Conservation (phyloP, 2,888 invertebrate genomes). For the Dicyrtoma fusca region DNA sequence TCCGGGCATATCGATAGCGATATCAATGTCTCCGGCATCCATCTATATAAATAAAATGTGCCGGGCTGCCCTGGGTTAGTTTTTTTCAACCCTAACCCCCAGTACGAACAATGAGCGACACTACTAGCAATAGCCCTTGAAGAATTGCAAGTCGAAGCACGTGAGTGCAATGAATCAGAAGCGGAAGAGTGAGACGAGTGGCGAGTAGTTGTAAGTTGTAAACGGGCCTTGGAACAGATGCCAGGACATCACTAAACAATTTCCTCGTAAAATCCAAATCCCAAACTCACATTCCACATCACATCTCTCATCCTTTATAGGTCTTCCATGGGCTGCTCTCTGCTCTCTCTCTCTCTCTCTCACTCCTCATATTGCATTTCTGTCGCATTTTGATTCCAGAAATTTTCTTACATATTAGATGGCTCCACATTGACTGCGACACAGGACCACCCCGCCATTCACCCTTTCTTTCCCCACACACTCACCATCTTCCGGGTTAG, state of each 20-base stretch:
- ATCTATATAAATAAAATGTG: too few relatives aligned
- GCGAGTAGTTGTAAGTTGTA: conserved; percentile 22
- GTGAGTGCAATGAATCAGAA: conserved; percentile 40
- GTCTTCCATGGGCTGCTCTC: conserved; percentile 24
- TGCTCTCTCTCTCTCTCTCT: conserved; percentile 15
- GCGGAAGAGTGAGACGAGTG: conserved; percentile 5
- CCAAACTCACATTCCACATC: conserved; percentile 27
- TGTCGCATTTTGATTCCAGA: conserved; percentile 10
- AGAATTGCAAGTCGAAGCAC: conserved; percentile 36
- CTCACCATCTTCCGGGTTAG: too few relatives aligned
- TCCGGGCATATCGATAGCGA: too few relatives aligned
- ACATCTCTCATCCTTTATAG: conserved; percentile 14
- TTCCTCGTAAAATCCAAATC: conserved; percentile 39
- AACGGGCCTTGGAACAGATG: conserved; percentile 37
- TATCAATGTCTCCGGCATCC: too few relatives aligned
- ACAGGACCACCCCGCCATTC: too few relatives aligned
- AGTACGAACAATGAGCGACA: too few relatives aligned
- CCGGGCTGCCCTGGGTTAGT: too few relatives aligned
- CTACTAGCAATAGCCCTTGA: too few relatives aligned
- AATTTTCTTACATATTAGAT: neutral
- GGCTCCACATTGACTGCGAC: too few relatives aligned
- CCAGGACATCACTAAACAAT: conserved; percentile 42
- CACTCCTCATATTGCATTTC: neutral
- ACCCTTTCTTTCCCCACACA: too few relatives aligned
- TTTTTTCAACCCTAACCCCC: too few relatives aligned